These are phyloP conservation scores for Mastigias papua DNA, from an alignment of 30 jellyfish, hydroid and myxozoan species.

Conservation along the genomic window DNA sequence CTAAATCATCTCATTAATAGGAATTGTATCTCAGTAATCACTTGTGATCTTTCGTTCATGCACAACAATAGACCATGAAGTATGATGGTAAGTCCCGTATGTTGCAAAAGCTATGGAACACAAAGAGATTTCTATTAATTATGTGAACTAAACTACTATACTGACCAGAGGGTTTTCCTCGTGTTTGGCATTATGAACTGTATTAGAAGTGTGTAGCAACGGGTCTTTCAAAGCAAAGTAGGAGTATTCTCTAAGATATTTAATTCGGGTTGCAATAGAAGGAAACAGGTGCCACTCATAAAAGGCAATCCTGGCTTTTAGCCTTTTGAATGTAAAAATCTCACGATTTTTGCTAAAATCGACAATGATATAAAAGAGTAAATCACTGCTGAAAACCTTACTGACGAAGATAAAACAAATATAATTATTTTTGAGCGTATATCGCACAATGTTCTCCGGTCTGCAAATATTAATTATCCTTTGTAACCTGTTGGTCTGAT, in stretches of 20 bases:
- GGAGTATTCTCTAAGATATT: neutral
- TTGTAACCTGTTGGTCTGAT: no score
- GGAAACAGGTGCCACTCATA: neutral
- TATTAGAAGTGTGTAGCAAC: slow-evolving; percentile 14
- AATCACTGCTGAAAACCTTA: no score
- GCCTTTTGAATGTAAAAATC: neutral
- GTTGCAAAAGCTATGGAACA: neutral
- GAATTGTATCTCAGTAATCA: slow-evolving; percentile 44
- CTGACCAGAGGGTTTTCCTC: slow-evolving; percentile 22
- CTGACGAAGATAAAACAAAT: no score
- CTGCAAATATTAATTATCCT: no score
- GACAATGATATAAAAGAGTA: no score
- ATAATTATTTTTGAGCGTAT: no score
- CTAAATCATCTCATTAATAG: slow-evolving; percentile 59
- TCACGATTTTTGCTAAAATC: neutral
- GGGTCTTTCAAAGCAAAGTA: neutral
- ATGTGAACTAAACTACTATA: slow-evolving; percentile 1
- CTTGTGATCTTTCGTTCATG: slow-evolving; percentile 46
- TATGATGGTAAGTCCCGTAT: neutral
- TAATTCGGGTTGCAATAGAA: neutral
- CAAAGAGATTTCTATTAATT: neutral
- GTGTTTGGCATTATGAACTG: neutral
- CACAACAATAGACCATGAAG: slow-evolving; percentile 48
- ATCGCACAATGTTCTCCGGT: no score
- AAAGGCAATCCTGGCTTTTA: neutral